Base-by-base conservation (phyloP, 2,888 invertebrate genomes). In the Chymomyza fuscimana region DNA sequence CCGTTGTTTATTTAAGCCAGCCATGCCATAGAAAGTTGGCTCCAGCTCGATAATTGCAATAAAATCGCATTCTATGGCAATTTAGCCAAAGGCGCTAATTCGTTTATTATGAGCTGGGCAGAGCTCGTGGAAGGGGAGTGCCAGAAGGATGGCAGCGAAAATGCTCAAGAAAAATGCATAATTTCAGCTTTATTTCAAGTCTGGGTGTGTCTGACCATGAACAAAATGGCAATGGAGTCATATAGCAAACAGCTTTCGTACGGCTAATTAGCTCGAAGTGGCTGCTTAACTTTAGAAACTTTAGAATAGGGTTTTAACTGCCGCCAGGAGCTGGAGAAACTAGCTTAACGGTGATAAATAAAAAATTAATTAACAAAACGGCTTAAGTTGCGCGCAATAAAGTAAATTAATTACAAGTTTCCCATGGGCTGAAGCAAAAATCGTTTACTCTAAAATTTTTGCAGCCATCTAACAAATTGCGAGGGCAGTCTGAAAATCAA, bases 301-400 rank as follows among this genome's bases (percentile, higher is more conserved):
- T 36, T 9, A 46, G 40, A 12, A 12, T 12, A 46, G 40, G 12
- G 40, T 12, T 12, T 46, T 12, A 12, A 12, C 40, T 12, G 40
- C 1, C 40, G 12, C 6, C 12, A 46, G 12, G 0, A 46, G 40
- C 40, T 46, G 12, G 12, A 10, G 12, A 12, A 46, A 46, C 40
- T 12, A 46, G 12, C 40, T 46, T 10, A 46, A 46, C 10, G 40
- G 40, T 12, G 12, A 10, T 12, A 46, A 46, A 87, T 80, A 66
- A 86, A 80, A 90, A 90, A 90, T 90, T 90, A 90, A 90, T 90
- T 90, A 90, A 90, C 87, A 89, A 90, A 90, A 89, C 90, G 89
- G 90, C 89, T 90, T 90, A 90, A 90, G 89, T 90, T 90, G 89
- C 88, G 89, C 82, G 86, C 90, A 88, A 79, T 82, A 86, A 88